Evolutionary conservation across 2,888 invertebrate species (phyloP).

Genomic region (Callyntrura guangdongensis): DNA sequence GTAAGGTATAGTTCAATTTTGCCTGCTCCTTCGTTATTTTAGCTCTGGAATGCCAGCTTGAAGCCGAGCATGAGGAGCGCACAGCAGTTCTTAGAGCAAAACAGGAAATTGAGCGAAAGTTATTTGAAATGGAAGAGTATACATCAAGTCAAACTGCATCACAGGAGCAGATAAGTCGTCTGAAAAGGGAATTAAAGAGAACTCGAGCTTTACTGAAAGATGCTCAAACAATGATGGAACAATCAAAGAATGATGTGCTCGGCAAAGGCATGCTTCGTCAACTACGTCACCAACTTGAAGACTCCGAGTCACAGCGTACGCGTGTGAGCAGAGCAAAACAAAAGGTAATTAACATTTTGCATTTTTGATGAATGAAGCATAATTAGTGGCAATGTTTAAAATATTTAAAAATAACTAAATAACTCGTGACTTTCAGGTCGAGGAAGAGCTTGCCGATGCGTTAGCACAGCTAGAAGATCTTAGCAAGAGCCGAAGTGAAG

Average conservation of each 20-base stretch:
- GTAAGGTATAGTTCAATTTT: neutral
- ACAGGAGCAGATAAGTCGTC: constrained; percentile 90
- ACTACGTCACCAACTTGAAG: constrained; percentile 90
- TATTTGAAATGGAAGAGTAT: constrained; percentile 90
- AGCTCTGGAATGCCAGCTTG: constrained; percentile 96
- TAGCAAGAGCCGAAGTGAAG: constrained; percentile 90
- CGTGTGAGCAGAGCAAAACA: constrained; percentile 83
- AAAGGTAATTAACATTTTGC: constrained; percentile 77
- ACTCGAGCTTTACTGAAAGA: constrained; percentile 96
- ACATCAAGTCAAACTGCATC: constrained; percentile 90
- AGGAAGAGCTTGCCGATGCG: constrained; percentile 94
- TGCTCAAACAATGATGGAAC: constrained; percentile 96
- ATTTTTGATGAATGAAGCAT: neutral
- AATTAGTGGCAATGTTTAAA: neutral
- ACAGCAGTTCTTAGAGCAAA: constrained; percentile 94
- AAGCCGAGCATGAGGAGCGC: constrained; percentile 97
- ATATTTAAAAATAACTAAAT: neutral
- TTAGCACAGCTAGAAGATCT: constrained; percentile 94
- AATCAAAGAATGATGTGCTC: constrained; percentile 94
- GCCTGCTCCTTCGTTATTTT: constrained; percentile 71
- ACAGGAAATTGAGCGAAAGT: constrained; percentile 95
- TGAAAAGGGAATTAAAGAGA: constrained; percentile 94
- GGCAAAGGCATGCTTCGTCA: constrained; percentile 92
- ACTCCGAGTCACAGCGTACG: constrained; percentile 82
- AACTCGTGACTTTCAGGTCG: constrained; percentile 86